phyloP scores from a whole-genome alignment of 1,140 invertebrate species.

The Zaprionus capensis region DNA sequence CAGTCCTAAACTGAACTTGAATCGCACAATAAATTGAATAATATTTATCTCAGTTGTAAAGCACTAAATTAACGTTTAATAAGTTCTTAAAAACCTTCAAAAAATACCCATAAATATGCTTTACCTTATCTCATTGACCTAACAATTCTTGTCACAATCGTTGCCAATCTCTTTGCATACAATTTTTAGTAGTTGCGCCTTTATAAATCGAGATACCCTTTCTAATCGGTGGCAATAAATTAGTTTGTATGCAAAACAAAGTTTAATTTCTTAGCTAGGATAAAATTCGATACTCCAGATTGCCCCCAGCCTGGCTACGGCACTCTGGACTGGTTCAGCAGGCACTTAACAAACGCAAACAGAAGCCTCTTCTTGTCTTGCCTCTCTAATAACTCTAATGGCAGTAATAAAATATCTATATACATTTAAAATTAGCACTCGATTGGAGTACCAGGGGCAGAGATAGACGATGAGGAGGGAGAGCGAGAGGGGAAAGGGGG shows the following conservation, averaged over 20 bases:
- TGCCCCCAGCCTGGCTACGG: neutral
- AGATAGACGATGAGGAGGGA: too few relatives aligned
- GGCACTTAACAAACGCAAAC: constrained; percentile 62
- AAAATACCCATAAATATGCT: neutral
- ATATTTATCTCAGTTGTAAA: neutral
- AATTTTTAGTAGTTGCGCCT: neutral
- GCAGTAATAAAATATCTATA: constrained; percentile 80
- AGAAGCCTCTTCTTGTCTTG: constrained; percentile 28
- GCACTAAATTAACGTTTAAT: neutral
- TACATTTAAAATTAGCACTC: constrained; percentile 80
- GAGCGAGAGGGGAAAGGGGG: neutral
- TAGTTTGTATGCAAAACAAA: constrained; percentile 18
- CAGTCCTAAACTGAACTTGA: neutral
- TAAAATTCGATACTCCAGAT: neutral
- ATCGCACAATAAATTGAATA: neutral
- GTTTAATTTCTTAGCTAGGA: constrained; percentile 9
- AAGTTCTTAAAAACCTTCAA: neutral
- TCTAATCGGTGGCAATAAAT: constrained; percentile 15
- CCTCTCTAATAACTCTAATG: constrained; percentile 74
- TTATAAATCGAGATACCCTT: neutral
- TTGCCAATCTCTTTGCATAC: neutral
- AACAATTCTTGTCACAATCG: neutral
- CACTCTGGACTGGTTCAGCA: neutral
- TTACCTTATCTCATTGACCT: neutral
- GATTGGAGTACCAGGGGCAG: constrained; percentile 34